These are phyloP conservation scores for Phania funesta DNA, from an alignment of 2,888 invertebrate genomes.

Conservation along the genomic window DNA sequence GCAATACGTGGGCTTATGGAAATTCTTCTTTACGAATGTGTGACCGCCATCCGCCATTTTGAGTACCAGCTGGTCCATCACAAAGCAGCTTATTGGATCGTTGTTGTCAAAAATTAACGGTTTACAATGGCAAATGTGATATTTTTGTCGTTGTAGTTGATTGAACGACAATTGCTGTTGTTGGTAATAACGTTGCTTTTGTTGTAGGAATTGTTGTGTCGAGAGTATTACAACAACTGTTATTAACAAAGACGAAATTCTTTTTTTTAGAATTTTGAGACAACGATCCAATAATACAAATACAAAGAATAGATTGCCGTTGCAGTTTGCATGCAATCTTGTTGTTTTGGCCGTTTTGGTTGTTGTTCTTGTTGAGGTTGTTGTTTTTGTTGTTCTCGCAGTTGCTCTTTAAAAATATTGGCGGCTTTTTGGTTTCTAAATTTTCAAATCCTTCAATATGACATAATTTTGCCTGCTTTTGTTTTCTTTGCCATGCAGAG, in stretches of 20 bases:
- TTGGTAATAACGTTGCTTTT: conserved; percentile 19
- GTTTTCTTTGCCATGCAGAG: background rate
- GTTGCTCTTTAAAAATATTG: conserved; percentile 39
- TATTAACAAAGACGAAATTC: conserved; percentile 30
- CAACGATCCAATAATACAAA: conserved; percentile 59
- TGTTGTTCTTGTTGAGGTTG: conserved; percentile 23
- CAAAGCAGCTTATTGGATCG: conserved; percentile 66
- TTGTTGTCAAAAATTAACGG: conserved; percentile 50
- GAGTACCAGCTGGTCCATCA: conserved; percentile 69
- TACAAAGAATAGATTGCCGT: conserved; percentile 36
- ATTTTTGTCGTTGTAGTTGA: conserved; percentile 37
- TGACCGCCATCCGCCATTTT: conserved; percentile 88
- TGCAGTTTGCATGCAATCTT: conserved; percentile 38
- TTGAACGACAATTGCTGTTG: conserved; percentile 7
- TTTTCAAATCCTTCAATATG: conserved; percentile 15
- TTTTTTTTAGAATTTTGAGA: conserved; percentile 41
- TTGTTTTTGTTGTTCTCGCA: conserved; percentile 53
- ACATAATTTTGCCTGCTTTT: background rate
- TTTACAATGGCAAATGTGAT: background rate
- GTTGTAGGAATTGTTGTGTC: conserved; percentile 7
- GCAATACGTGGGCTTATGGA: conserved; percentile 99
- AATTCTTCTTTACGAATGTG: conserved; percentile 99
- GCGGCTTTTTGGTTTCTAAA: conserved; percentile 54
- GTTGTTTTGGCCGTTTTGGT: conserved; percentile 30
- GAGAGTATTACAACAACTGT: conserved; percentile 8